Conservation (phyloP, 2,113 vertebrate species). For the Aleadryas rufinucha region DNA sequence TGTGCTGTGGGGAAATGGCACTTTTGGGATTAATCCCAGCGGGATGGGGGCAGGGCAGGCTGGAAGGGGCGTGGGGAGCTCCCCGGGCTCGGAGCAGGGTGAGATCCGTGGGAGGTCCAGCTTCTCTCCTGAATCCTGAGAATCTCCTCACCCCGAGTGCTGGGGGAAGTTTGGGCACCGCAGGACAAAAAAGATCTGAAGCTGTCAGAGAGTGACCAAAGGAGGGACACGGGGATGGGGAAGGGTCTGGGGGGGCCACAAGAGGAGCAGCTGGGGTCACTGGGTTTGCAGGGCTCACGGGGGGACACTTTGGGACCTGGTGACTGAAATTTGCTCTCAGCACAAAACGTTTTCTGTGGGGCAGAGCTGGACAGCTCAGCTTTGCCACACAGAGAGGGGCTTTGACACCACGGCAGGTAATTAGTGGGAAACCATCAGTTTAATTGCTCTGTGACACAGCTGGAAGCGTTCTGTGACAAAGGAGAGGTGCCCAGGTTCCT, state of each 20-base stretch:
- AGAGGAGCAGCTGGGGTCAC: neutral
- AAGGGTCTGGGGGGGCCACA: neutral
- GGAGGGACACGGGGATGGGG: neutral
- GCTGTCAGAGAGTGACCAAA: neutral
- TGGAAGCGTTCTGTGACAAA: rapidly evolving
- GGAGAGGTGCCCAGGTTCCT: neutral
- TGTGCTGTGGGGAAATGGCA: neutral
- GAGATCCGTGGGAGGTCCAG: rapidly evolving
- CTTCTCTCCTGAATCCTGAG: neutral
- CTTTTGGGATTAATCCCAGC: neutral
- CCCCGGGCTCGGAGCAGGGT: neutral
- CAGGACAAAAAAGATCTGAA: neutral
- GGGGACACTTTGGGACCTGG: neutral
- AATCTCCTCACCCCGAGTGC: neutral
- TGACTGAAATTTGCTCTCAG: neutral
- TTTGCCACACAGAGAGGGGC: neutral
- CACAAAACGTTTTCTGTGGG: rapidly evolving
- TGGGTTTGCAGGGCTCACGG: neutral
- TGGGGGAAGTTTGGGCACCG: neutral
- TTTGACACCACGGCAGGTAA: neutral
- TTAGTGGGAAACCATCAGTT: neutral
- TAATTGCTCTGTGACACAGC: no score
- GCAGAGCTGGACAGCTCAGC: neutral
- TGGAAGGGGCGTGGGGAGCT: neutral
- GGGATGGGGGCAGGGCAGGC: neutral